Evolutionary conservation across 2,797 vertebrate genomes (phyloP), one percentile per base, ranked within the genome.

Genomic region (Hemitrygon akajei): DNA sequence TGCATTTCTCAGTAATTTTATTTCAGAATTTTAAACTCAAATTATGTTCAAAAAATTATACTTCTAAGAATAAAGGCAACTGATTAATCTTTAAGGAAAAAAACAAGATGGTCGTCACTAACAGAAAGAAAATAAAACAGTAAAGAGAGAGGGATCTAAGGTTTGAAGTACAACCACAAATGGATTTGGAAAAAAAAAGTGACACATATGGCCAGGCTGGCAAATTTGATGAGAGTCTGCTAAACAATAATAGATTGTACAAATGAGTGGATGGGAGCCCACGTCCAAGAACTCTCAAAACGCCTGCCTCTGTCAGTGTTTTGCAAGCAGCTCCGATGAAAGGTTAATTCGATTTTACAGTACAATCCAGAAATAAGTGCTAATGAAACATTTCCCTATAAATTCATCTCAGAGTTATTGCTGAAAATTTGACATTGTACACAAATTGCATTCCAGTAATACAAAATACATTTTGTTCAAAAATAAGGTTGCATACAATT

Each of bases 381-480:
- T 47, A 56, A 47, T 60, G 71, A 91, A 91, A 34, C 71, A 75
- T 93, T n/a, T 73, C 89, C 73, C 25, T 47, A 93, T 76, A 93
- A 93, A 75, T 75, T 73, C 37, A 73, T 92, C 37, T 16, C 86
- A 69, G 63, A 30, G 69, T 93, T 75, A 76, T 73, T 93, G 91
- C 91, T 93, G 91, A 76, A 73, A 56, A 75, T 73, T 58, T 75
- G 91, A 71, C 91, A 47, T 40, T 93, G 37, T 56, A 76, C 37
- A 93, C 37, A 76, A 56, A 58, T 30, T 58, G 73, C 63, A 92
- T 37, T 84, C 1, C 16, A 91, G 16, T 69, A 93, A 76, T 40
- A 93, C 40, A 93, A 93, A 93, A 93, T 93, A 93, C 71, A 93
- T 73, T 75, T 75, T 16, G 71, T 73, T 93, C 91, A 93, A 93